Base-by-base conservation (phyloP, 2,888 invertebrate species). In the Drepana falcataria region DNA sequence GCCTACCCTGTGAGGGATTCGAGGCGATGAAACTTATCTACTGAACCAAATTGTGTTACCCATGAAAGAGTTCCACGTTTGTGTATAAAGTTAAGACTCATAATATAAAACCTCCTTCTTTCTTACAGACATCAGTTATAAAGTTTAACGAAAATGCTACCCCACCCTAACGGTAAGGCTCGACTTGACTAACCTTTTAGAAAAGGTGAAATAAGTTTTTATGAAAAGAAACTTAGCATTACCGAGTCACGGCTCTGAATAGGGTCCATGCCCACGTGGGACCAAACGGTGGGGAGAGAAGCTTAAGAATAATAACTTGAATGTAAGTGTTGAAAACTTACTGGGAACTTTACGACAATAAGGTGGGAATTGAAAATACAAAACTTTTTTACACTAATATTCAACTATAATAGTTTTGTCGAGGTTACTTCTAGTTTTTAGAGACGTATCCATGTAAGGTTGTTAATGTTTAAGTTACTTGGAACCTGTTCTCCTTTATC, bases 351-450 rank as follows among this genome's bases (percentile, higher is more conserved):
- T n/a, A 7, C 4, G 37, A 5, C 51, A 34, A 40, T 51, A 40
- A 51, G 7, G 33, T 41, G 34, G 40, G 33, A 41, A 41, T 34
- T 33, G 33, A 40, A 51, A 34, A 51, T 40, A 40, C 3, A 51
- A 33, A 40, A 33, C 33, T 37, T 41, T 51, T 51, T 51, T 5
- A 33, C 5, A 51, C 40, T 51, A 2, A 44, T 44, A 9, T 6
- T 9, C 2, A 2, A 44, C 44, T 44, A 44, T 44, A 6, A 40
- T 60, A 67, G 68, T 69, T 59, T 53, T 41, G 56, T 55, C 41
- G 21, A 21, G 21, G 21, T 21, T 21, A 21, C 21, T 21, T 21
- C 21, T 21, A 21, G 21, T 21, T 21, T 21, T 21, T 21, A 21
- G 21, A 21, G 21, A 21, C 21, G 21, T 21, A 21, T 21, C 21